These are phyloP conservation scores for Lobophora halterata DNA, from an alignment of 2,888 invertebrate species.

Conservation along the genomic window DNA sequence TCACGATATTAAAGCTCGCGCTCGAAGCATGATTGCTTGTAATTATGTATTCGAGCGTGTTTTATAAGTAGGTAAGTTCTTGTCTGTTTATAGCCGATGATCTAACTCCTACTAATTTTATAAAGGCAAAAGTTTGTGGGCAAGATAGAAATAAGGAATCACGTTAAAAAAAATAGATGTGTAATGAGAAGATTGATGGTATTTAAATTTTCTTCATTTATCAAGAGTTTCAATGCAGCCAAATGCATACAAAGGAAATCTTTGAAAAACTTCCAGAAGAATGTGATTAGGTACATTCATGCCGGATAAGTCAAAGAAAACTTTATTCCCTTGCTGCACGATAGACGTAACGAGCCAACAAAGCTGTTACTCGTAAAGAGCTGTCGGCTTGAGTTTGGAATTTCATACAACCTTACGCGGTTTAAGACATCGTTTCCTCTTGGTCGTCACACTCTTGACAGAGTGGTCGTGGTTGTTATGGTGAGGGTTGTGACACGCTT, in stretches of 20 bases:
- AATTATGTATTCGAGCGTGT: too few relatives aligned
- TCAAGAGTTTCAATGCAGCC: background rate
- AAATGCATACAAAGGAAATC: constrained; percentile 1
- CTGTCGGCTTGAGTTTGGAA: constrained; percentile 40
- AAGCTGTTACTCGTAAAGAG: constrained; percentile 64
- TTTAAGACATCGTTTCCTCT: constrained; percentile 6
- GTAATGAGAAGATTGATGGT: too few relatives aligned
- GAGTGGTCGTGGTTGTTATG: too few relatives aligned
- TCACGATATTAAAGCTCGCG: constrained; percentile 28
- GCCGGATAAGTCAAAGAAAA: constrained; percentile 63
- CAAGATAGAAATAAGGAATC: too few relatives aligned
- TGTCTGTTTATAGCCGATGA: too few relatives aligned
- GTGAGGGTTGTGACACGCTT: too few relatives aligned
- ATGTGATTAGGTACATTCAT: constrained; percentile 38
- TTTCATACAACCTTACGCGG: constrained; percentile 10
- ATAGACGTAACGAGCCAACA: constrained; percentile 70
- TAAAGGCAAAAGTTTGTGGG: too few relatives aligned
- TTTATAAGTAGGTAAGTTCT: too few relatives aligned
- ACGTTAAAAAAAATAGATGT: too few relatives aligned
- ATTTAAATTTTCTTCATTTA: constrained; percentile 7
- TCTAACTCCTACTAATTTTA: too few relatives aligned
- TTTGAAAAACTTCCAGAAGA: constrained; percentile 1
- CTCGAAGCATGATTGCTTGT: constrained; percentile 23
- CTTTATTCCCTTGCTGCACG: constrained; percentile 61
- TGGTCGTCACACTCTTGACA: too few relatives aligned